phyloP scores from a whole-genome alignment of 2,888 invertebrate genomes.

The Conchocele bisecta region DNA sequence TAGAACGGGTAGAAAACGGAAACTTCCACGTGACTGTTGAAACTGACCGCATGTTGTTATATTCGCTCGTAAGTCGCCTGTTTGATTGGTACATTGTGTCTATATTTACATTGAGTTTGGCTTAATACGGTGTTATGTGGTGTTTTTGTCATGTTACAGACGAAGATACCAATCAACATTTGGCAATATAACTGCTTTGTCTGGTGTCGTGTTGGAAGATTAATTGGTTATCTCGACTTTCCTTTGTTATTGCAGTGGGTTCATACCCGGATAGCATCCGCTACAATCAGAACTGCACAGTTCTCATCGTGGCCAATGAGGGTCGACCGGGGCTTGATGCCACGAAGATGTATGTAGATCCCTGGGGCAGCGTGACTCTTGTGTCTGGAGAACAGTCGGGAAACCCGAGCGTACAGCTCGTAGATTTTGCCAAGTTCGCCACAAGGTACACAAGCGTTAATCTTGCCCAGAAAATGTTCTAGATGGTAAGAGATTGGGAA shows the following conservation, averaged over 20 bases:
- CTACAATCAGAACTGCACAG: slow-evolving; percentile 57
- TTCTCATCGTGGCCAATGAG: slow-evolving; percentile 62
- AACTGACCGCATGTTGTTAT: too few species aligned
- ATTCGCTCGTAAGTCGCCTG: too few species aligned
- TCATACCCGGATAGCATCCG: slow-evolving; percentile 60
- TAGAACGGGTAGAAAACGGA: too few species aligned
- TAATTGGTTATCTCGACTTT: background rate
- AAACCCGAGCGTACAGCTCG: slow-evolving; percentile 44
- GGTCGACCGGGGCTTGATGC: slow-evolving; percentile 60
- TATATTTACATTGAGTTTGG: too few species aligned
- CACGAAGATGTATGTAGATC: slow-evolving; percentile 53
- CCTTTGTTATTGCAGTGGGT: slow-evolving; percentile 56
- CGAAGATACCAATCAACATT: too few species aligned
- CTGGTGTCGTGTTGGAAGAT: background rate
- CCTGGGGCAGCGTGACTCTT: slow-evolving; percentile 62
- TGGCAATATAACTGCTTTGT: background rate
- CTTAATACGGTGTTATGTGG: too few species aligned
- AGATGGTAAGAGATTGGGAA: too few species aligned
- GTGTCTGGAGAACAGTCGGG: slow-evolving; percentile 49
- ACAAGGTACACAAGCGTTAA: too few species aligned
- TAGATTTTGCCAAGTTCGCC: slow-evolving; percentile 54
- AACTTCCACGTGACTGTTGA: too few species aligned
- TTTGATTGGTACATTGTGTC: too few species aligned
- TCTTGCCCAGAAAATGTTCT: too few species aligned
- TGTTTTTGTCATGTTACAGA: too few species aligned